Evolutionary conservation across 2,888 invertebrate species (phyloP).

Genomic region (Xanthia togata): DNA sequence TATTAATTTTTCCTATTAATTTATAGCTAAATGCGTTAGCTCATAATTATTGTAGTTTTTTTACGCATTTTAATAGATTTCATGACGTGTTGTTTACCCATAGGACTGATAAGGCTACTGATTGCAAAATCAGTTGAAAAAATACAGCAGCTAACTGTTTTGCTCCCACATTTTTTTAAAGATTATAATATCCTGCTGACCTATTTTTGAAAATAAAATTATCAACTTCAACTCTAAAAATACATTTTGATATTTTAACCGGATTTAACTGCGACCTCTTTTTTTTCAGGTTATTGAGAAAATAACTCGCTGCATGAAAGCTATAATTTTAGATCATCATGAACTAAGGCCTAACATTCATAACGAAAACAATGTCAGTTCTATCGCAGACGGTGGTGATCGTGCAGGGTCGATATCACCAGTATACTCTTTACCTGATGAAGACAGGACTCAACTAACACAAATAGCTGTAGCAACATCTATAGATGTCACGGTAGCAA

Average conservation of each 20-base stretch:
- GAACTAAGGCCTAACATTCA: conserved; percentile 21
- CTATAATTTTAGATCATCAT: conserved; percentile 71
- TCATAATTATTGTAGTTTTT: conserved; percentile 18
- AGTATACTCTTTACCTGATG: conserved; percentile 72
- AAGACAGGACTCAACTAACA: conserved; percentile 66
- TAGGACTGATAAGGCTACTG: conserved; percentile 28
- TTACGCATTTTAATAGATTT: conserved; percentile 29
- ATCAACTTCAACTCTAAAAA: conserved; percentile 3
- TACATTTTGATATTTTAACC: neutral
- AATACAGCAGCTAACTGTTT: neutral
- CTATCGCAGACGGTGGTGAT: neutral
- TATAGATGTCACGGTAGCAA: neutral
- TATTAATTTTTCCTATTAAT: conserved; percentile 44
- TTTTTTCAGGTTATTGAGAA: conserved; percentile 80
- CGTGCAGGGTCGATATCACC: conserved; percentile 62
- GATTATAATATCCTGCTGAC: conserved; percentile 9
- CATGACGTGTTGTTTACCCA: conserved; percentile 24
- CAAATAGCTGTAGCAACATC: conserved; percentile 30
- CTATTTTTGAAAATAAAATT: neutral
- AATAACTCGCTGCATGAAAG: conserved; percentile 73
- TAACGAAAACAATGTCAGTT: neutral
- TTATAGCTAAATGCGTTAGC: conserved; percentile 34
- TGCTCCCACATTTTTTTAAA: neutral
- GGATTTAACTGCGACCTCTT: neutral
- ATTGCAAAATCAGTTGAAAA: conserved; percentile 32